Percentiles rank a stretch among this genome's conserved stretches.
Evolutionary conservation across 2,888 invertebrate genomes (phyloP).

Genomic region (Plagodis dolabraria): DNA sequence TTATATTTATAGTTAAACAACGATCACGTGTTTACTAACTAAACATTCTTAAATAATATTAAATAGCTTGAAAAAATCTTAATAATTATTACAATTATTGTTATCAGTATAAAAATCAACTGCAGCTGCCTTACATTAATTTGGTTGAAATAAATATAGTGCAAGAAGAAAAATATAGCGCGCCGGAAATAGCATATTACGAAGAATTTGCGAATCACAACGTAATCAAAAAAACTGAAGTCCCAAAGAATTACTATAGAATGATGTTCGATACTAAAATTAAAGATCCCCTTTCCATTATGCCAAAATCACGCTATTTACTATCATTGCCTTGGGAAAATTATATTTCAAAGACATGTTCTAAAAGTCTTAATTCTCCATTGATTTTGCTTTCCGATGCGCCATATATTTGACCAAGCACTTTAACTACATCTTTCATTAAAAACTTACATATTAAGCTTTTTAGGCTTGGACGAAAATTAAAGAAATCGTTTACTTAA

Average conservation of each 20-base stretch:
- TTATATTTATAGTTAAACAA: conserved; percentile 35
- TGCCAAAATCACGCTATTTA: too few species aligned
- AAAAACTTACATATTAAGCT: conserved; percentile 6
- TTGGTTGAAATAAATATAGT: conserved; percentile 25
- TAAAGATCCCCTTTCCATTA: too few species aligned
- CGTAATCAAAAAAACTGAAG: background rate
- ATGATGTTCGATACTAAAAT: too few species aligned
- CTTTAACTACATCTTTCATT: conserved; percentile 8
- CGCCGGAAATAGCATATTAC: conserved; percentile 1
- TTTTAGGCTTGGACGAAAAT: conserved; percentile 7
- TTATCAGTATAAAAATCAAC: conserved; percentile 17
- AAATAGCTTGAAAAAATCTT: conserved; percentile 22
- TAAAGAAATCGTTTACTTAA: conserved; percentile 9
- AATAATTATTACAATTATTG: conserved; percentile 13
- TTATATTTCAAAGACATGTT: background rate
- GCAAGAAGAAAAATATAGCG: conserved; percentile 19
- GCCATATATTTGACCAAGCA: conserved; percentile 14
- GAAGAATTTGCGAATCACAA: background rate
- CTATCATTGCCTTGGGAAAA: background rate
- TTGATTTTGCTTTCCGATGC: conserved; percentile 2
- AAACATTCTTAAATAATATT: conserved; percentile 13
- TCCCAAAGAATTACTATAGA: too few species aligned
- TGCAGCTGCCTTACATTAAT: conserved; percentile 16
- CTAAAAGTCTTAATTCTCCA: background rate
- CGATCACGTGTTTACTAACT: conserved; percentile 25